Conservation (phyloP, 2,888 invertebrate genomes). For the Calameuta idolon region DNA sequence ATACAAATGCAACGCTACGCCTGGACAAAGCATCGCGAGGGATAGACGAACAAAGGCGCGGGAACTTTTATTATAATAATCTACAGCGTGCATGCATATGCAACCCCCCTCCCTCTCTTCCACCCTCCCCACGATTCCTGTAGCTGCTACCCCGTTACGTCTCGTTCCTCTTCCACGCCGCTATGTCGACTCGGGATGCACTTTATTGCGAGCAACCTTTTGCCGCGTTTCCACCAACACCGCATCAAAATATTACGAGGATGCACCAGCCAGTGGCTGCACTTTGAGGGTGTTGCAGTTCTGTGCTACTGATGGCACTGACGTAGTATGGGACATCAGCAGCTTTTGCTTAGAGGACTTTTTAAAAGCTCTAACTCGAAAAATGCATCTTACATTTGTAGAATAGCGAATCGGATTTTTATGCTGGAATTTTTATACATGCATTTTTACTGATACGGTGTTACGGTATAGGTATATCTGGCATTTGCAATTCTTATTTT, state of each 20-base stretch:
- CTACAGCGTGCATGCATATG: conserved; percentile 32
- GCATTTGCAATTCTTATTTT: too few species aligned
- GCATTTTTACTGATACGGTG: too few species aligned
- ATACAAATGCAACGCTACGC: conserved; percentile 26
- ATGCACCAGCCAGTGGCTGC: too few species aligned
- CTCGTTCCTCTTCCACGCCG: background rate
- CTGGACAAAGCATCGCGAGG: conserved; percentile 34
- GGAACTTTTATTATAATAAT: conserved; percentile 58
- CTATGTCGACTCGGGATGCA: background rate
- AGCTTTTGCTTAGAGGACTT: too few species aligned
- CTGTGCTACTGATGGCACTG: too few species aligned
- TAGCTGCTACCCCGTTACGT: background rate
- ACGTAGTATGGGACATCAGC: too few species aligned
- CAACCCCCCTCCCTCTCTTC: conserved; percentile 10
- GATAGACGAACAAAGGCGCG: conserved; percentile 40
- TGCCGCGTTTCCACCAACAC: background rate
- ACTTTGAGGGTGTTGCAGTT: too few species aligned
- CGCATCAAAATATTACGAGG: background rate
- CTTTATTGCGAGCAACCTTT: conserved; percentile 6
- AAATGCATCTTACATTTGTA: too few species aligned
- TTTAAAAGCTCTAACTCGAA: too few species aligned
- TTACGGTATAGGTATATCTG: too few species aligned
- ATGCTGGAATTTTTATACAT: too few species aligned
- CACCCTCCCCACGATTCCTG: background rate
- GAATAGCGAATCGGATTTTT: too few species aligned